phyloP scores from a whole-genome alignment of 64 coral and sea anemone species.

The Anthopleura sola region DNA sequence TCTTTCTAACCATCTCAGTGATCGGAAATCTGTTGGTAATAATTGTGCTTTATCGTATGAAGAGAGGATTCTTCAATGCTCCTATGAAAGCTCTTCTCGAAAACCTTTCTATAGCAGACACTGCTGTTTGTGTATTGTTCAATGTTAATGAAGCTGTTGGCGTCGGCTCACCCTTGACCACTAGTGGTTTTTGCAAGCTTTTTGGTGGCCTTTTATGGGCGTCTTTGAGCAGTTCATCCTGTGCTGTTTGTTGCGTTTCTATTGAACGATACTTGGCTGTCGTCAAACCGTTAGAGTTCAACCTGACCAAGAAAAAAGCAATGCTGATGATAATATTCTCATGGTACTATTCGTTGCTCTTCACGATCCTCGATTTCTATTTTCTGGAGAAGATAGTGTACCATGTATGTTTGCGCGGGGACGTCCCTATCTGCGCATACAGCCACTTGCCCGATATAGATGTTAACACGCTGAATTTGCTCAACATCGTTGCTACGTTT shows the following conservation, averaged over 20 bases:
- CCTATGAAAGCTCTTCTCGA: slow-evolving; percentile 75
- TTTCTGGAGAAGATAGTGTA: slow-evolving; percentile 46
- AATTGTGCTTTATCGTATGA: slow-evolving; percentile 63
- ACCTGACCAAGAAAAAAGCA: slow-evolving; percentile 52
- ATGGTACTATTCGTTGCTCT: slow-evolving; percentile 79
- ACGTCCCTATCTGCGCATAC: slow-evolving; percentile 55
- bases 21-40: slow-evolving; percentile 75
- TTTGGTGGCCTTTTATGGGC: slow-evolving; percentile 72
- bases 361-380: slow-evolving; percentile 78
- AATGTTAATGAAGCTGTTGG: slow-evolving; percentile 73
- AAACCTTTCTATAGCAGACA: slow-evolving; percentile 77
- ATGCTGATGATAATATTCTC: slow-evolving; percentile 69
- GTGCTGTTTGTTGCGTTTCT: slow-evolving; percentile 72
- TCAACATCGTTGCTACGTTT: slow-evolving; percentile 67
- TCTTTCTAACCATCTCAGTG: slow-evolving; percentile 65
- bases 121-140: slow-evolving; percentile 74
- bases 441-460: slow-evolving; percentile 45
- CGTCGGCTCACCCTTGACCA: slow-evolving; percentile 45
- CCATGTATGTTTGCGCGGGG: slow-evolving; percentile 47
- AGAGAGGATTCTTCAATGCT: slow-evolving; percentile 41
- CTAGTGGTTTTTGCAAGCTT: slow-evolving; percentile 53
- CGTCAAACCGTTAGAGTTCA: slow-evolving; percentile 74
- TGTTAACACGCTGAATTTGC: slow-evolving; percentile 34
- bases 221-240: slow-evolving; percentile 49
- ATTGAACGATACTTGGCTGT: slow-evolving; percentile 74